Conservation (phyloP, 2,888 invertebrate species). For the Heliconius cydno region DNA sequence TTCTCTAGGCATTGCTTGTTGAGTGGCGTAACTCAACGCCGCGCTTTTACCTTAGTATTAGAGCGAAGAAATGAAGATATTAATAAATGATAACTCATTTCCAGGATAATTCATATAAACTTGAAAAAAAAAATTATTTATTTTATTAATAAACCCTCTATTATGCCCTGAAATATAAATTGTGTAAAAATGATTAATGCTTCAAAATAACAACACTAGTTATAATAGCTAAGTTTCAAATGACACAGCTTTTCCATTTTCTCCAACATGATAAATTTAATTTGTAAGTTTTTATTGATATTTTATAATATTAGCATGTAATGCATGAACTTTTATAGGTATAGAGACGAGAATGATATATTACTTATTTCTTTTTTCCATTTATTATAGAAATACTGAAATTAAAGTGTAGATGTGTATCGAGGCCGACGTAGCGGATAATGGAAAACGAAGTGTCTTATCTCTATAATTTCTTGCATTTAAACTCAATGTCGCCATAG, state of each 20-base stretch:
- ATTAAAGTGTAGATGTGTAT: no score
- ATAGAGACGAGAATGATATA: neutral
- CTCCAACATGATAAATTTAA: neutral
- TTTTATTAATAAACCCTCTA: neutral
- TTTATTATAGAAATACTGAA: neutral
- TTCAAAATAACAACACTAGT: slow-evolving; percentile 21
- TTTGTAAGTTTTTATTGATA: neutral
- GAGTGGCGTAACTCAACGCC: no score
- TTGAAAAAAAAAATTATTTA: neutral
- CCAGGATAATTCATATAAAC: no score
- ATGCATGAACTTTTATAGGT: neutral
- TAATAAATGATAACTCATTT: no score
- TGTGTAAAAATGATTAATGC: slow-evolving; percentile 30
- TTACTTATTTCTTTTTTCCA: neutral
- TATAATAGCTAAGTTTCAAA: slow-evolving; percentile 31
- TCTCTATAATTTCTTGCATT: no score
- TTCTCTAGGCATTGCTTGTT: no score
- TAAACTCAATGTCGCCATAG: no score
- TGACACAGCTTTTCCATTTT: slow-evolving; percentile 36
- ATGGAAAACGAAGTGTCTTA: no score
- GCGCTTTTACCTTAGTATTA: no score
- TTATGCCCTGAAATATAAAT: slow-evolving; percentile 6
- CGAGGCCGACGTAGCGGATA: no score
- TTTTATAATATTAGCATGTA: neutral
- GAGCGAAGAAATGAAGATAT: no score